phyloP scores from a whole-genome alignment of 2,113 vertebrate genomes.

The Prolemur simus region DNA sequence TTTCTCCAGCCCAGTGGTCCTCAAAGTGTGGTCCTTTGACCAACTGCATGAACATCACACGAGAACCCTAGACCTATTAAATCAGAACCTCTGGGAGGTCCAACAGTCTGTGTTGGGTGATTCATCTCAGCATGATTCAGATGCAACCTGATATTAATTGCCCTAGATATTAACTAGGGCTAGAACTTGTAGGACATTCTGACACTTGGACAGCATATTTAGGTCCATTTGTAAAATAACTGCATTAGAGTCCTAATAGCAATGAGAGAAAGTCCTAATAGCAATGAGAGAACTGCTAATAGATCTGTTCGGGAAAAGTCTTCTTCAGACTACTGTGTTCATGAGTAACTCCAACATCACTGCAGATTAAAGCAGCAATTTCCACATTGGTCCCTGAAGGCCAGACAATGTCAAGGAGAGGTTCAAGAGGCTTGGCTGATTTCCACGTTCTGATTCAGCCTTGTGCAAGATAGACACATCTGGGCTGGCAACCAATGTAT shows the following conservation, averaged over 20 bases:
- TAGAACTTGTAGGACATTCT: neutral
- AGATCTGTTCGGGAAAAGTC: neutral
- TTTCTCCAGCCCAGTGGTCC: neutral
- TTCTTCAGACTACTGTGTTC: neutral
- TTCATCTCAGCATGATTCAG: neutral
- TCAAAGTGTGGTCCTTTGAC: neutral
- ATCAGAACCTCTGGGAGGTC: neutral
- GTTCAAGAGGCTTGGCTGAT: neutral
- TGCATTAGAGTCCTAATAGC: neutral
- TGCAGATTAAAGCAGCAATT: neutral
- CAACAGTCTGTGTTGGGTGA: neutral
- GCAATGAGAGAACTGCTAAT: neutral
- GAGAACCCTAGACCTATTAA: neutral
- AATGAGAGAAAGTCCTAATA: neutral
- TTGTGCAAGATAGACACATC: neutral
- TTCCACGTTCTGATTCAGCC: conserved; percentile 20
- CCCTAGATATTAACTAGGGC: conserved; percentile 15
- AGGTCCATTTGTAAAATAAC: neutral
- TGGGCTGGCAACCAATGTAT: neutral
- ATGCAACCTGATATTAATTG: neutral
- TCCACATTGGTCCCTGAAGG: neutral
- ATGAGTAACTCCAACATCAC: neutral
- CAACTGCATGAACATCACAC: neutral
- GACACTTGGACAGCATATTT: neutral
- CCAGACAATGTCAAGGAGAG: neutral